Evolutionary conservation across 1,140 invertebrate species (phyloP).

Genomic region (fruit fly (Drosophila melanogaster)): Release_6_plus_ISO1_MT NT_037436.4:4091501-4092000

Average conservation of each 20-base stretch:
- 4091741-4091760: constrained; percentile 35
- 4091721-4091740: constrained; percentile 4
- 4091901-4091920: constrained; percentile 40
- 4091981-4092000: constrained; percentile 54
- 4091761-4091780: constrained; percentile 42
- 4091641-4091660: constrained; percentile 70
- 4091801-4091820: constrained; percentile 58
- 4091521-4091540: constrained; percentile 78
- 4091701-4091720: constrained; percentile 39
- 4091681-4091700: constrained; percentile 62
- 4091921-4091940: constrained; percentile 52
- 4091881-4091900: constrained; percentile 66
- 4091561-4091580: constrained; percentile 36
- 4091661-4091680: constrained; percentile 66
- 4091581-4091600: constrained; percentile 53
- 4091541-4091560: constrained; percentile 26
- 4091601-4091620: constrained; percentile 74
- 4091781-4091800: constrained; percentile 31
- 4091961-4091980: constrained; percentile 35
- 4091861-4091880: constrained; percentile 74
- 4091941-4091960: constrained; percentile 40
- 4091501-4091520: constrained; percentile 68
- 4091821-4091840: constrained; percentile 84
- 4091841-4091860: constrained; percentile 68
- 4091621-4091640: constrained; percentile 77